Conservation (phyloP, 2,888 invertebrate genomes). For the Amphipoea lucens region DNA sequence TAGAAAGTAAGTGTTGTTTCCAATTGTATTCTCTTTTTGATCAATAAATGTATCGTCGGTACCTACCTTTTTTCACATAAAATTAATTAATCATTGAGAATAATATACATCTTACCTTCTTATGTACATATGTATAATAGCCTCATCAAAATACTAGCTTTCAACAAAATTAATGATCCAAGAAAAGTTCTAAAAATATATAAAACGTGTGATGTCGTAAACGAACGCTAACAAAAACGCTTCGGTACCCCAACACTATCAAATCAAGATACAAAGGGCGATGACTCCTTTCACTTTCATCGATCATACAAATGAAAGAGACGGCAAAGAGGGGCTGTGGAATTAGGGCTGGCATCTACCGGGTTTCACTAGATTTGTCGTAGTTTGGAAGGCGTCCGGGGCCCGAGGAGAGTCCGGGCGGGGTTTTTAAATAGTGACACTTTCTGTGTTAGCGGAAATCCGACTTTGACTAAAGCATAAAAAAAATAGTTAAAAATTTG, state of each 20-base stretch:
- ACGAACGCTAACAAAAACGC: constrained; percentile 31
- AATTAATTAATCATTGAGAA: not conserved
- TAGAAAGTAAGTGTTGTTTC: not conserved
- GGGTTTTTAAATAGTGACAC: too few relatives aligned
- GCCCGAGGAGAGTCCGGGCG: too few relatives aligned
- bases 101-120: not conserved
- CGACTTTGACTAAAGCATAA: too few relatives aligned
- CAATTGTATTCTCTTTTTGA: too few relatives aligned
- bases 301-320: constrained; percentile 21
- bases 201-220: constrained; percentile 12
- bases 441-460: too few relatives aligned
- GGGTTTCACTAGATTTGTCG: too few relatives aligned
- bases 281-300: constrained; percentile 58
- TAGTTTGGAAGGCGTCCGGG: too few relatives aligned
- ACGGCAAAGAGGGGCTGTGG: constrained; percentile 10
- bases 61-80: not conserved
- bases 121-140: too few relatives aligned
- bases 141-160: not conserved
- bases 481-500: too few relatives aligned
- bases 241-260: constrained; percentile 32
- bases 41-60: not conserved
- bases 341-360: not conserved
- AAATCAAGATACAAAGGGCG: constrained; percentile 45
- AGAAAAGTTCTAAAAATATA: constrained; percentile 22
- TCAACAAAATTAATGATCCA: not conserved